Evolutionary conservation across 2,888 invertebrate species (phyloP).

Genomic region (Seladonia tumulorum): DNA sequence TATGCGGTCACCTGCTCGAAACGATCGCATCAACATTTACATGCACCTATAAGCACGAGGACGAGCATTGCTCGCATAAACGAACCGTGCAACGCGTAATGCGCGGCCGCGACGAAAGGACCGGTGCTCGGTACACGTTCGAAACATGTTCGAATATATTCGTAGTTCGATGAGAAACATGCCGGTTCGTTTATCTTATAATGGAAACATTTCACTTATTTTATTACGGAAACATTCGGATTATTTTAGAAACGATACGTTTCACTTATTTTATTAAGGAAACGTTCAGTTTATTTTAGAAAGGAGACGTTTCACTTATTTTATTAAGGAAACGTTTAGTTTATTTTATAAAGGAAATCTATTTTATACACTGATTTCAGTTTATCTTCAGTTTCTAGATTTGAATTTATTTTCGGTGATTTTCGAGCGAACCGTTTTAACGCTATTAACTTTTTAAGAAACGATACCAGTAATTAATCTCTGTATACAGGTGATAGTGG

Average conservation of each 20-base stretch:
- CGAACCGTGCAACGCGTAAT: conserved; percentile 12
- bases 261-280: no score
- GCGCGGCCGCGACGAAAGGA: background rate
- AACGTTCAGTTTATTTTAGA: no score
- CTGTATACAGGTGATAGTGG: no score
- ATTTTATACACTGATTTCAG: no score
- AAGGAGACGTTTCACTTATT: no score
- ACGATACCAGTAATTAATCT: no score
- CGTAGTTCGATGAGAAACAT: background rate
- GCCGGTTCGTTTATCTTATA: background rate
- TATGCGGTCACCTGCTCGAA: background rate
- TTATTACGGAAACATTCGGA: background rate
- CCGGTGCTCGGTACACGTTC: background rate
- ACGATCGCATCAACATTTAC: conserved; percentile 36
- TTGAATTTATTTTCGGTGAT: no score
- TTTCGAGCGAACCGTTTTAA: no score
- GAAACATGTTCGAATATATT: background rate
- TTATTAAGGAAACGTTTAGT: no score
- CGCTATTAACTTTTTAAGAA: no score
- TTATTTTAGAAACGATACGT: background rate
- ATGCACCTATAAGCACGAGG: conserved; percentile 22
- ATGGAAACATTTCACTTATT: background rate
- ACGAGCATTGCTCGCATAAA: conserved; percentile 1
- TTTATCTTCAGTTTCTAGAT: no score
- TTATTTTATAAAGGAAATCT: no score